Base-by-base conservation (phyloP, 2,888 invertebrate species). In the Ptychoptera albimana region DNA sequence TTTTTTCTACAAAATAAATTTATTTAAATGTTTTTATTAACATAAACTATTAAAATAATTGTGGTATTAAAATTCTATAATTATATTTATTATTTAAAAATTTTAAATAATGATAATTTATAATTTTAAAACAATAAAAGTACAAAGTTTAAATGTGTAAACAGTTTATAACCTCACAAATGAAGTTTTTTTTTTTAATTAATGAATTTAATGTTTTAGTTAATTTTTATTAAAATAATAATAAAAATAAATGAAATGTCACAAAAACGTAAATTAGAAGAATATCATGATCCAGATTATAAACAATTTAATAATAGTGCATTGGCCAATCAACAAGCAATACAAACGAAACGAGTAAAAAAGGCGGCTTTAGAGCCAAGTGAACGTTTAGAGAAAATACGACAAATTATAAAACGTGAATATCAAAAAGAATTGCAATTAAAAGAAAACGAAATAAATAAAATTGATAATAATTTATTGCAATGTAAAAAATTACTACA, bases 371-470 rank as follows among this genome's bases (percentile, higher is more conserved):
- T 48, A 8, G 37, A 45, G 4, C 23, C 52, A 51, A 71, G 70
- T 41, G 65, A 67, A 52, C 66, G 67, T 58, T 54, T 64, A 32
- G 59, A 63, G 15, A 74, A 69, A 60, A 72, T 79, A 47, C 68
- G 70, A 50, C 64, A 68, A 23, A 78, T 86, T 43, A 72, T 88
- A 30, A 71, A 74, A 51, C 70, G 70, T 46, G 82, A 87, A 62
- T 86, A 88, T 64, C 68, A 74, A 38, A 71, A 70, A 40, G 87
- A 88, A 60, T 66, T 86, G 10, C 67, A 70, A 40, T 57, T 66
- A 2, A 77, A 83, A 55, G 79, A 83, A 57, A 71, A 75, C 45
- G 85, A 87, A 66, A 67, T 86, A 11, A 68, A 75, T 48, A 65
- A 76, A 42, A 77, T 85, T 46, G 79, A 85, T 56, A 72, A 75